A percentile compares a stretch with the other conserved stretches of the same genome.
These are phyloP conservation scores for Diaperis boleti DNA, from an alignment of 2,888 invertebrate genomes.

Conservation along the genomic window DNA sequence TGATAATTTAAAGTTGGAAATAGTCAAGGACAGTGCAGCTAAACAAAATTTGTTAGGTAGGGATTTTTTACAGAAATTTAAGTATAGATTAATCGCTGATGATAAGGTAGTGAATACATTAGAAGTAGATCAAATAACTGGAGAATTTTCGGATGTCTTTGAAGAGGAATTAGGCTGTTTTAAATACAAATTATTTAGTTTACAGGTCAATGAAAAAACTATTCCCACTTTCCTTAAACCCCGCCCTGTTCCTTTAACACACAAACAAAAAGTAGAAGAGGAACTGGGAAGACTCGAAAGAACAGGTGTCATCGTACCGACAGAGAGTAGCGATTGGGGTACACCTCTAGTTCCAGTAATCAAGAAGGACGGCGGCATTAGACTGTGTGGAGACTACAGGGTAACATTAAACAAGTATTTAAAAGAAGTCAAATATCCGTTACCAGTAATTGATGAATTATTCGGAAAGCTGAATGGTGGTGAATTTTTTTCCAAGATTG, in stretches of 20 bases:
- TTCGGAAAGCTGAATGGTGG: slow-evolving; percentile 1
- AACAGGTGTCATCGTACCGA: background rate
- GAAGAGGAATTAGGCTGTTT: background rate
- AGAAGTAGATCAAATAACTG: background rate
- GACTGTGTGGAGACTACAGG: slow-evolving; percentile 9
- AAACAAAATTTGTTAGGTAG: background rate
- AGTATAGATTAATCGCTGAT: background rate
- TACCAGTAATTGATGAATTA: slow-evolving; percentile 1
- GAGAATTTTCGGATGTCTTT: background rate
- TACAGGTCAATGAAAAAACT: background rate
- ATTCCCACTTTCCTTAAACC: background rate
- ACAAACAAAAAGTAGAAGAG: background rate
- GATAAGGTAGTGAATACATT: background rate
- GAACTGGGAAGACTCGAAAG: background rate
- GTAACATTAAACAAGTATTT: background rate
- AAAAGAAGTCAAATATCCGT: slow-evolving; percentile 2
- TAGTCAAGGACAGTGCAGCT: background rate
- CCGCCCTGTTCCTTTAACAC: background rate
- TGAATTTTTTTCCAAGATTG: slow-evolving; percentile 1
- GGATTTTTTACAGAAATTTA: background rate
- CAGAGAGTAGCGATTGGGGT: background rate
- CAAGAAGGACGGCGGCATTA: background rate
- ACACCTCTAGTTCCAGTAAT: slow-evolving; percentile 3
- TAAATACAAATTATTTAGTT: background rate
- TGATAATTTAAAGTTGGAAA: background rate